Evolutionary conservation across 2,797 vertebrate genomes (phyloP), one percentile per base, ranked within the genome.

Genomic region (Pogonophryne albipinna): DNA sequence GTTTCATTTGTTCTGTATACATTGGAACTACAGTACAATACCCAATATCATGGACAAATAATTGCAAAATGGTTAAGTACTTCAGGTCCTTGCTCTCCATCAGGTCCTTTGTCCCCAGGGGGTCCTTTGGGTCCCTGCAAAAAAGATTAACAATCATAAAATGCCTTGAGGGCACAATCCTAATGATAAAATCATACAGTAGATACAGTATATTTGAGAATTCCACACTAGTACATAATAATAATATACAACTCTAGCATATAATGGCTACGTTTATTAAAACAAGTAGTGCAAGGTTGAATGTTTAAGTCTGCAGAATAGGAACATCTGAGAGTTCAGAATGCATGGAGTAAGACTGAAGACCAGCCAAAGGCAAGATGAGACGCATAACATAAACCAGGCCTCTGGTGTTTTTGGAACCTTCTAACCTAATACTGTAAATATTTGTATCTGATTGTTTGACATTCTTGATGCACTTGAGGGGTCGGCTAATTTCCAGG

Each of bases 1-100:
- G 10, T 66, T 51, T 41, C 0, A 59, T 62, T 27, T 69, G 11
- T 31, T 20, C 1, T 44, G 6, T 11, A 51, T 55, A 17, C 10
- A 71, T 15, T 61, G 1, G 1, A n/a, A 56, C 19, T 13, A 42
- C 23, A 17, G 16, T 51, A 17, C 15, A 4, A 66, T 61, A 59
- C 1, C 23, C 23, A 47, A 42, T 44, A 49, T 0, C 17, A 0
- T 10, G 13, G 44, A 62, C 41, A 55, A 71, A 16, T 0, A 42
- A 61, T 1, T 27, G 11, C 63, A 49, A 5, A 44, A 47, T 14
- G 31, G 15, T 31, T 1, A 83, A 83, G 85, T 93, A 99, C 98
- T 95, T 98, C 97, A 83, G 81, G 79, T 31, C 98, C 98, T 71
- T 91, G 95, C 87, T 98, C 97, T 94, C 98, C 98, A 83, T 94